Evolutionary conservation across 2,113 vertebrate genomes (phyloP).

Genomic region (Aspiorhynchus laticeps): DNA sequence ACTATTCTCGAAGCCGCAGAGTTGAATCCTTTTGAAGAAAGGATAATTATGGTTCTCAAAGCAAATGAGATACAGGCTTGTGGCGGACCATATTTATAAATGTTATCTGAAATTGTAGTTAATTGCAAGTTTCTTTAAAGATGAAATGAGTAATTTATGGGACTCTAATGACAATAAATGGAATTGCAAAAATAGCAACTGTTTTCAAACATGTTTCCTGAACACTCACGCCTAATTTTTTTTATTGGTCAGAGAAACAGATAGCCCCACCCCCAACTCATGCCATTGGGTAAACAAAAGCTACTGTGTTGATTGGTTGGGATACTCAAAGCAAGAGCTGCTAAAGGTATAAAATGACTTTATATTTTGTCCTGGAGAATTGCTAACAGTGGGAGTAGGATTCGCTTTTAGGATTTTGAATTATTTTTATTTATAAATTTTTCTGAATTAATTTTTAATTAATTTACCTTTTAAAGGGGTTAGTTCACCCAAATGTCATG

Average conservation of each 20-base stretch:
- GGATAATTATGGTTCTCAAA: background rate
- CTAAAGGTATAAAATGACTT: background rate
- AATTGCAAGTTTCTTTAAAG: background rate
- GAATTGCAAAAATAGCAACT: background rate
- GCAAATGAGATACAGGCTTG: background rate
- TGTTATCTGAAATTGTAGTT: background rate
- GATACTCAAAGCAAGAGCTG: background rate
- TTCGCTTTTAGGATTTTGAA: too few relatives aligned
- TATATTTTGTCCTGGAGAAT: background rate
- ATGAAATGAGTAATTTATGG: background rate
- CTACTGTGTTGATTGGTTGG: background rate
- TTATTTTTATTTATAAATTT: too few relatives aligned
- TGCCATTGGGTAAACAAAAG: background rate
- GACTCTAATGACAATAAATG: background rate
- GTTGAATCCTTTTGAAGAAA: slow-evolving; percentile 1
- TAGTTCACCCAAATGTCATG: too few relatives aligned
- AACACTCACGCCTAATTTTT: background rate
- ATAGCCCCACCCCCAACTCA: background rate
- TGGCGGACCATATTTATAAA: background rate
- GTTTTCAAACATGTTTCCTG: background rate
- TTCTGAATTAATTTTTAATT: too few relatives aligned
- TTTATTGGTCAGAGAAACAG: background rate
- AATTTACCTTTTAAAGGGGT: too few relatives aligned
- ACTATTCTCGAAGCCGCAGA: background rate
- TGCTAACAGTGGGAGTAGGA: too few relatives aligned